Base-by-base conservation (phyloP, 2,797 vertebrate genomes). In the Scleropages formosus region DNA sequence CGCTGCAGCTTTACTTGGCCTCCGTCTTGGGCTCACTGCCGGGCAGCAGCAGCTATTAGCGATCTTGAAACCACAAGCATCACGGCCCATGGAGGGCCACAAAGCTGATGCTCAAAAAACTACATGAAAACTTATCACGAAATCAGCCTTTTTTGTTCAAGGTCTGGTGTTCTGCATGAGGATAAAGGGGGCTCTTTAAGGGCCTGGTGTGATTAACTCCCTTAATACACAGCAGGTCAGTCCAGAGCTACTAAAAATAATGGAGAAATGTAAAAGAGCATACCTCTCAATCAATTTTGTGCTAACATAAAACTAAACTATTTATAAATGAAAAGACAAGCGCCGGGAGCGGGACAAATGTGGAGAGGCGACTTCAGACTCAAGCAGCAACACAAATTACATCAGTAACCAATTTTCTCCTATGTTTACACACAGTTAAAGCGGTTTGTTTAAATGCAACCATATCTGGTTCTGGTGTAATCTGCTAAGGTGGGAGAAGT, bases 301-400 rank as follows among this genome's bases (percentile, higher is more conserved):
- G 62, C 26, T 64, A 64, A 64, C 64, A 8, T 64, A 64, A 26
- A 3, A 26, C 62, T 64, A 26, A 64, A 64, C 62, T 27, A 64
- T 31, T 26, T 13, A n/a, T 64, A 16, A 64, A 31, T 26, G 22
- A 8, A 64, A 27, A 64, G 4, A 64, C 8, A 11, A 10, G 22
- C 64, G n/a, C 62, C 0, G 27, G 22, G 1, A 64, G 7, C 16
- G 62, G 26, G 62, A 64, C 22, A 64, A 64, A 64, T 12, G 24
- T 64, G 62, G 27, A 8, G 61, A 26, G 22, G 61, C 8, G 16
- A 15, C 61, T 8, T 15, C 22, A 64, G 62, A n/a, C 62, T 31
- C 1, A 64, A 8, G 24, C 62, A 64, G 62, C 22, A 31, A 26
- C 22, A 27, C 22, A 31, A 64, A 64, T 64, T 26, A 31, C 16